Base-by-base conservation (phyloP, 1,140 invertebrate genomes). In the Brachionus manjavacas region DNA sequence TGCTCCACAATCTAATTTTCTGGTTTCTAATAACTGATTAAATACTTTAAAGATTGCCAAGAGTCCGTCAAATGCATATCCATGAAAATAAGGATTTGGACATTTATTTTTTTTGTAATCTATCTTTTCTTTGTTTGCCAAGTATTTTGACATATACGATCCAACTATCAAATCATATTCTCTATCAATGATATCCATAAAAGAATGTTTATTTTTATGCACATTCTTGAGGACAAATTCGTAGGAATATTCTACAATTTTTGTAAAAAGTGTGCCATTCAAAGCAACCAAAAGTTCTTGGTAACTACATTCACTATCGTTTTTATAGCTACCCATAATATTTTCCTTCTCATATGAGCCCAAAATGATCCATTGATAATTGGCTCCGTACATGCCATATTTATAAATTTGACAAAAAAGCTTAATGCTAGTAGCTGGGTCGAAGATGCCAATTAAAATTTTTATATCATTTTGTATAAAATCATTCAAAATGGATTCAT, bases 331-430 rank as follows among this genome's bases (percentile, higher is more conserved):
- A 85, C 88, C 84, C 78, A 89, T 87, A 88, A 92, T 92, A 96
- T 95, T 97, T 92, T 94, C 93, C 28, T 93, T 91, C 35, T 92
- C 91, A 83, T 91, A 91, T 92, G 92, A 95, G 0, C 95, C 96
- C 89, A 96, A 94, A 8, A 99, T 94, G 0, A 99, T 92, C 97
- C 97, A 99, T 87, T 98, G 95, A 90, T 98, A 98, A 85, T 95
- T 94, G 3, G 94, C 90, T 0, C 96, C 96, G 87, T 93, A 96
- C 93, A 98, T 90, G 20, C 89, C 89, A 7, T 46, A 2, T 35
- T 60, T 35, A 66, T 52, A 49, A 46, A 85, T 43, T 55, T 70
- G 78, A 20, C 20, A 83, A 81, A 85, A 86, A 49, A 46, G 78
- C 12, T 70, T 49, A 1, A 68, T 43, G 12, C 35, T 68, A 23